Percentiles rank a stretch among this genome's conserved stretches.
Conservation (phyloP, 2,113 vertebrate genomes). For the Hyperopisus bebe region DNA sequence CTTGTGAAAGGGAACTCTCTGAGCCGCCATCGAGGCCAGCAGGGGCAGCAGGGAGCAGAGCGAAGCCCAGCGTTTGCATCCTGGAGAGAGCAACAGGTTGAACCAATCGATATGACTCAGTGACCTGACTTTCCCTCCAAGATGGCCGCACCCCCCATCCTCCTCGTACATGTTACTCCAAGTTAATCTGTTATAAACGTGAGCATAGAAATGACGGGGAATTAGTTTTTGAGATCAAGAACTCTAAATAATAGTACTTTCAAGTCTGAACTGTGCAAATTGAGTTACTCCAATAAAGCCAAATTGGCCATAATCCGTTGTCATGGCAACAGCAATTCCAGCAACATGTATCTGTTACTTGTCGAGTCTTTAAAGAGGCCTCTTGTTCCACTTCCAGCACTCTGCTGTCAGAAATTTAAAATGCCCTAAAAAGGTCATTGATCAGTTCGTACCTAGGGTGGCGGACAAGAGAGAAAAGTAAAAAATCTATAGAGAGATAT, state of each 20-base stretch:
- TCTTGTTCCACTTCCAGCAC: not conserved
- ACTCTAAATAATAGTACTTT: not conserved
- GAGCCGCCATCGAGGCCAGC: not conserved
- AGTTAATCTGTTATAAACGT: not conserved
- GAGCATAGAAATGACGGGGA: not conserved
- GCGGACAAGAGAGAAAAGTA: not conserved
- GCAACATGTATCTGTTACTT: not conserved
- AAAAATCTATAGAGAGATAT: not conserved
- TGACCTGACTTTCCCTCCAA: not conserved
- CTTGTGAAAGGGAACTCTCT: not conserved
- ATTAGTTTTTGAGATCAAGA: not conserved
- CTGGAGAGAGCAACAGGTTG: not conserved
- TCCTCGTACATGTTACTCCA: not conserved
- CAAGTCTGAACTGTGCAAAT: not conserved
- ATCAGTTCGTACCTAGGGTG: conserved; percentile 1
- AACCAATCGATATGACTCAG: not conserved
- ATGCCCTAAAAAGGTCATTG: conserved; percentile 9
- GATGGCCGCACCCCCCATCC: not conserved
- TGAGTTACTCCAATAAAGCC: not conserved
- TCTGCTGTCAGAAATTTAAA: not conserved
- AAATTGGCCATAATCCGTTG: not conserved
- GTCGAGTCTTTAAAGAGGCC: not conserved
- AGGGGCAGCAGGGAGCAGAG: not conserved
- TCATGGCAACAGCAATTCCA: not conserved
- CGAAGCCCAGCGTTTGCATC: not conserved